Evolutionary conservation across 2,113 vertebrate genomes (phyloP).

Genomic region (Sylvia atricapilla): DNA sequence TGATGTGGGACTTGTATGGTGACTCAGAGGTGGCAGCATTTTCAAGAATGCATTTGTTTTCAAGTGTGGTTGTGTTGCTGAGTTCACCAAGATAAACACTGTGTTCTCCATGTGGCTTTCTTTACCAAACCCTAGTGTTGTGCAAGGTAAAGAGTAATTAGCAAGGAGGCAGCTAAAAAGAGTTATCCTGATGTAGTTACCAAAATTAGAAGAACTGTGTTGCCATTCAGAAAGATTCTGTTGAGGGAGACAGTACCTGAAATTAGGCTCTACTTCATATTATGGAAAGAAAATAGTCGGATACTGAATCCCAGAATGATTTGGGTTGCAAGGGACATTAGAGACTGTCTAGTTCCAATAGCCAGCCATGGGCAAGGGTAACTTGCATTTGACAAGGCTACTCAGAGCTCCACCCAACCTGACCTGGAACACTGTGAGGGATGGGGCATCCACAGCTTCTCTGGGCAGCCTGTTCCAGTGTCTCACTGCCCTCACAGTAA

Average conservation of each 20-base stretch:
- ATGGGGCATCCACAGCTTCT: neutral
- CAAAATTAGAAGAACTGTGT: neutral
- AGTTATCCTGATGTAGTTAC: neutral
- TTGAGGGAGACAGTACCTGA: neutral
- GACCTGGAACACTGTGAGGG: neutral
- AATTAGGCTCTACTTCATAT: neutral
- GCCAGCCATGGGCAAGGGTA: neutral
- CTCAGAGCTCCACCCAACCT: neutral
- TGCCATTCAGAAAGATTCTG: neutral
- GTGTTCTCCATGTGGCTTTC: neutral
- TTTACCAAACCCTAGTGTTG: neutral
- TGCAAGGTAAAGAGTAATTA: neutral
- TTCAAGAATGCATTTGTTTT: neutral
- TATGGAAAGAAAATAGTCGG: neutral
- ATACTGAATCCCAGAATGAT: neutral
- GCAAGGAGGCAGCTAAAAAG: neutral
- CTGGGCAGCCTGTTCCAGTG: accelerated
- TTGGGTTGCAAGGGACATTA: neutral
- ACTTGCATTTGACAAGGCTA: neutral
- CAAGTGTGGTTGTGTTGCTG: neutral
- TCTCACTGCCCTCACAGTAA: neutral
- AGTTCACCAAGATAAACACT: neutral
- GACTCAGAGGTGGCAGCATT: neutral
- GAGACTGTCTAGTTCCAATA: neutral
- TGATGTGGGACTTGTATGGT: neutral